Base-by-base conservation (phyloP, 2,797 vertebrate species). In the Margarornis squamiger region DNA sequence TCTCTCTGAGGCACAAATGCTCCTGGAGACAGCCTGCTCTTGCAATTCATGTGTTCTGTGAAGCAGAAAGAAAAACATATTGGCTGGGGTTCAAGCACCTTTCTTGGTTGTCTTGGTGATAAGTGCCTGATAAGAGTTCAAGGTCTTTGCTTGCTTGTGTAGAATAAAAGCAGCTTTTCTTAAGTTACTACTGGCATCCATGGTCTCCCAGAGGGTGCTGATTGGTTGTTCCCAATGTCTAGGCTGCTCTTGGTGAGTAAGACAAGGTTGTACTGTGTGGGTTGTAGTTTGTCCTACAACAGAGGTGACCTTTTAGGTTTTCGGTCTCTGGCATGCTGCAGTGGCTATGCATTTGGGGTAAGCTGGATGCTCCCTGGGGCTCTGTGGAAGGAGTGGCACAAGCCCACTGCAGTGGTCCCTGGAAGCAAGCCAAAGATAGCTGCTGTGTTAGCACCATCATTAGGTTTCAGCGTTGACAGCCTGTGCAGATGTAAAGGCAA, bases 21-120 rank as follows among this genome's bases (percentile, higher is more conserved):
- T 88, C 49, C 45, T 71, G 26, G 58, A 63, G 45, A 41, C 48
- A 92, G 57, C 72, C 78, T 94, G 55, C n/a, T 82, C 48, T 91
- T 77, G 57, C 14, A 61, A 82, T 85, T 89, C 45, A 5, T 63
- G 68, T 83, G 57, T 68, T 89, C 75, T 63, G 49, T 74, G 72
- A 70, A 90, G 87, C 85, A 91, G 89, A 80, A 88, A 88, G 55
- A 57, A 94, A 91, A 86, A 74, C 45, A 41, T 41, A 74, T 63
- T 95, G 94, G 81, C 36, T 1, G n/a, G 65, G 45, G 48, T 88
- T 96, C 93, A 93, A 79, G 85, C 41, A 91, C 84, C 32, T 86
- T 93, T 85, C 57, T 88, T 78, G 86, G 84, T 87, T 94, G 84
- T 82, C 84, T 59, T 91, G 85, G 92, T 94, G 74, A 87, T 89